Conservation (phyloP, 2,888 invertebrate genomes). For the Phortica magna region DNA sequence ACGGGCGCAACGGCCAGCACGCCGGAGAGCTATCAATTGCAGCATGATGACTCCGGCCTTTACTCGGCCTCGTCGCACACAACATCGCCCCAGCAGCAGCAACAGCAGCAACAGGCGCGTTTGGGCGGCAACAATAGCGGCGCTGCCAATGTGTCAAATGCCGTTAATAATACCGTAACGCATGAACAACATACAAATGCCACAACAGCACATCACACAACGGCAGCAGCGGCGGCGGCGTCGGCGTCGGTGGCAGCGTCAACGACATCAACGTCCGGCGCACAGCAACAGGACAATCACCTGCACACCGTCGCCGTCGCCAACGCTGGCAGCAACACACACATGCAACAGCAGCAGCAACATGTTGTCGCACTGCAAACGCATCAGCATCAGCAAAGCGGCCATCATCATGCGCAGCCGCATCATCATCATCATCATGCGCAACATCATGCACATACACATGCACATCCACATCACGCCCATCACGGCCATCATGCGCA, state of each 20-base stretch:
- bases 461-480: conserved; percentile 36
- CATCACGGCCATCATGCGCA: conserved; percentile 57
- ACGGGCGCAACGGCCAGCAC: conserved; percentile 57
- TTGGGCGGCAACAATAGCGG: conserved; percentile 49
- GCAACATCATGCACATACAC: conserved; percentile 42
- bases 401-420: conserved; percentile 50
- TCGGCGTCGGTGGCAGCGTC: conserved; percentile 17
- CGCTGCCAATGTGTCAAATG: conserved; percentile 39
- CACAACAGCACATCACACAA: conserved; percentile 48
- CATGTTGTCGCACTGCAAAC: conserved; percentile 44
- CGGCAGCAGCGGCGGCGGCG: conserved; percentile 13
- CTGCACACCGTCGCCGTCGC: conserved; percentile 41
- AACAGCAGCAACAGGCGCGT: conserved; percentile 52
- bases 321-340: conserved; percentile 43
- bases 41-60: conserved; percentile 72
- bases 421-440: conserved; percentile 52
- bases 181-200: conserved; percentile 52
- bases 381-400: conserved; percentile 44
- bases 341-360: conserved; percentile 52
- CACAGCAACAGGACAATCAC: conserved; percentile 29
- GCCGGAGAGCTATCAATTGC: conserved; percentile 71
- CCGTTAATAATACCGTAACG: conserved; percentile 66
- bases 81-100: conserved; percentile 71
- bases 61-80: conserved; percentile 74
- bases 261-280: conserved; percentile 22